Evolutionary conservation across 2,888 invertebrate species (phyloP), one percentile per base, ranked within the genome.

Genomic region (Pachydiplax longipennis): DNA sequence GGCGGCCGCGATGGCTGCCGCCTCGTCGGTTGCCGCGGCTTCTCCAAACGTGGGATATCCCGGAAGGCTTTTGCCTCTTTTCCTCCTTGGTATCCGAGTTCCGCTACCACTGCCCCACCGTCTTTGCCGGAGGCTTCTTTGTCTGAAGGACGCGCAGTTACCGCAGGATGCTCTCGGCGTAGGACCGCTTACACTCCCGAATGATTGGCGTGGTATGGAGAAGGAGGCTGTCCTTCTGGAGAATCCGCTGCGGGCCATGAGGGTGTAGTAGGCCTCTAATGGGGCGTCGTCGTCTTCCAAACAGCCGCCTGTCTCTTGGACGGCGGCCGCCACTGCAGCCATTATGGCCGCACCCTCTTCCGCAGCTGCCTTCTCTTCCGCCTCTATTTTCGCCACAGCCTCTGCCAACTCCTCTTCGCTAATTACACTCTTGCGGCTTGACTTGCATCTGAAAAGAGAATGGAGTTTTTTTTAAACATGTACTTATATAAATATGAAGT

Each of bases 331-430:
- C 22, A 91, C 61, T 22, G 81, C 87, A 18, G 96, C 96, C 80
- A 97, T 94, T 92, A 97, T 96, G 13, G 96, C 95, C 93, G 97
- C 97, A 93, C 97, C 97, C 93, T 96, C 96, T 90, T 96, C 96
- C 10, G 95, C 95, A 92, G 96, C 95, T 8, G 90, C 90, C 61
- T 58, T 81, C 80, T 90, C 90, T 12, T 91, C 81, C 94, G 96
- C 95, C 92, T 95, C 95, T 81, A 95, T 96, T 91, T 97, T 97
- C 91, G 97, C 97, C 2, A 97, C 91, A 0, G 90, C 90, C 81
- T 90, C 91, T 25, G 87, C 87, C 65, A 87, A 22, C 65, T 87
- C 87, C 87, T 87, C 87, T 48, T 87, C 87, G 87, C 90, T 87
- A 61, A 61, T n/a, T 37, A 37, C 35, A 73, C 91, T 91, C 91